A percentile compares a stretch with the other conserved stretches of the same genome.
Evolutionary conservation across 2,113 vertebrate species (phyloP).

Genomic region (Erythrolamprus reginae): DNA sequence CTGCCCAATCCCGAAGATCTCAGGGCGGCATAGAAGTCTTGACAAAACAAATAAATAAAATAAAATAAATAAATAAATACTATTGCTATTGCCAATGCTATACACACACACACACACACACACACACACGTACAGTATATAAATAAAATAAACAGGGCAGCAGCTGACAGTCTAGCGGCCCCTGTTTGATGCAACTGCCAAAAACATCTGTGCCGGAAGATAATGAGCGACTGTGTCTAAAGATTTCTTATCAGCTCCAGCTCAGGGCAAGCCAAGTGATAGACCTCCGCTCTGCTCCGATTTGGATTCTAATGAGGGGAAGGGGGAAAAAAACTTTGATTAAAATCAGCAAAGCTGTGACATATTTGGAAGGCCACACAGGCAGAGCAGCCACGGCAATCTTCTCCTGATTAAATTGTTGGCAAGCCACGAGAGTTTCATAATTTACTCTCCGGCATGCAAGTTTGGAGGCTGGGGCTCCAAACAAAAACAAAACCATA

Average conservation of each 20-base stretch:
- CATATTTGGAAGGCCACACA: neutral
- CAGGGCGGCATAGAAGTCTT: no score
- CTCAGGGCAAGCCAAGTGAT: neutral
- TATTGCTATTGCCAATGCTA: no score
- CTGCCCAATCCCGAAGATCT: no score
- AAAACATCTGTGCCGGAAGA: neutral
- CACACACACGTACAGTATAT: neutral
- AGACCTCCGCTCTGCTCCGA: neutral
- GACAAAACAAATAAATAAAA: no score
- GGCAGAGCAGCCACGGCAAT: neutral
- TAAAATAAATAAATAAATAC: no score
- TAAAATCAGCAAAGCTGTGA: neutral
- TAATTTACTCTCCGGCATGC: neutral
- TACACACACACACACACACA: no score
- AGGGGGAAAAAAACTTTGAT: neutral
- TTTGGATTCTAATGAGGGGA: constrained; percentile 3
- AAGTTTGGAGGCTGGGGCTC: neutral
- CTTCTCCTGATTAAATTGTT: neutral
- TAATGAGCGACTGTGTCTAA: neutral
- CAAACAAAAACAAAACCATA: neutral
- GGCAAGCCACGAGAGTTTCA: neutral
- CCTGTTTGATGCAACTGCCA: neutral
- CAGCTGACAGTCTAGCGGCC: neutral
- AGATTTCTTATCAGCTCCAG: neutral
- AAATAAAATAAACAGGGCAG: neutral